These are phyloP conservation scores for Botia almorhae DNA, from an alignment of 2,797 vertebrate species.

Conservation along the genomic window DNA sequence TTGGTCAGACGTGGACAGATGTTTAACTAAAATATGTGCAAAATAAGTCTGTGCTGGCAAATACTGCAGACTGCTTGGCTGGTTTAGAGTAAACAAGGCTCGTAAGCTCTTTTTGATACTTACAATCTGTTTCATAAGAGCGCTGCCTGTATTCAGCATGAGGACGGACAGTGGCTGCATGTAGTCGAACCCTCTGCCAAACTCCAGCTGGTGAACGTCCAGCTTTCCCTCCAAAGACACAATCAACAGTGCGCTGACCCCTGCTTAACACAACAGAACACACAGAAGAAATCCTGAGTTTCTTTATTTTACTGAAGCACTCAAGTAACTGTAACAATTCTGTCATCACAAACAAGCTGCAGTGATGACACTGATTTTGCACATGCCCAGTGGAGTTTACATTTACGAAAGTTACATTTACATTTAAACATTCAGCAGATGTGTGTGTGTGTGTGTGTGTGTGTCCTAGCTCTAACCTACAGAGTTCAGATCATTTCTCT, in stretches of 20 bases:
- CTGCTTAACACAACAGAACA: slow-evolving; percentile 65
- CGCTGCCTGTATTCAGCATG: slow-evolving; percentile 77
- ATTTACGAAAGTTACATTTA: neutral
- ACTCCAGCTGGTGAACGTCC: slow-evolving; percentile 84
- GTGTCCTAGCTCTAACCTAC: too few relatives aligned
- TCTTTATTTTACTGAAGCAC: neutral
- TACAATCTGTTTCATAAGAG: slow-evolving; percentile 84
- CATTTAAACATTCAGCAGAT: neutral
- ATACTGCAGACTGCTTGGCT: neutral
- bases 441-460: too few relatives aligned
- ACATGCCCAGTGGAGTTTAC: neutral
- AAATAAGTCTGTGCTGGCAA: neutral
- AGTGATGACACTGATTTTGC: neutral
- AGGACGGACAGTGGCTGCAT: slow-evolving; percentile 77
- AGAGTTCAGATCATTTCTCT: too few relatives aligned
- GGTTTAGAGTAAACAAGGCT: neutral
- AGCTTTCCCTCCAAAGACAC: slow-evolving; percentile 82
- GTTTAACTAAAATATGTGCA: neutral
- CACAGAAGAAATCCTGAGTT: neutral
- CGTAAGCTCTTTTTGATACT: slow-evolving; percentile 62
- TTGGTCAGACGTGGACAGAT: neutral
- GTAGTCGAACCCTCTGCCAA: slow-evolving; percentile 87
- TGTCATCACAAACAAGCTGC: neutral
- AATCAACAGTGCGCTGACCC: slow-evolving; percentile 79
- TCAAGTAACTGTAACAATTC: too few relatives aligned